These are phyloP conservation scores for Metacarcinus magister DNA, from an alignment of 2,888 invertebrate species.

Conservation along the genomic window DNA sequence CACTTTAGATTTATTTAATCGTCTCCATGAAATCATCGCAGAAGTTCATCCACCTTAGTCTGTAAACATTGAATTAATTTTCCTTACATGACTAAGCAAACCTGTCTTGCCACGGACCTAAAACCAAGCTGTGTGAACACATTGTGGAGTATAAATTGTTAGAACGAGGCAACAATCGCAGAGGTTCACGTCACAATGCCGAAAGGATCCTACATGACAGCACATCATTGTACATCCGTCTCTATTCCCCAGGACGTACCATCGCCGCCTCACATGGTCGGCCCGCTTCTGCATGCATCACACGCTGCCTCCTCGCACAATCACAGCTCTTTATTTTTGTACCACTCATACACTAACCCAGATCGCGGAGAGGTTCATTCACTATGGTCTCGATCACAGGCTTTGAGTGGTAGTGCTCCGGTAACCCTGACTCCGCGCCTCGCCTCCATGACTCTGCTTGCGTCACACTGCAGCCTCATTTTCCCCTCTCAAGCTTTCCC, in stretches of 20 bases:
- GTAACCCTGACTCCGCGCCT: not conserved
- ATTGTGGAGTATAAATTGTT: not conserved
- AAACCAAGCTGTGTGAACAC: not conserved
- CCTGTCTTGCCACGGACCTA: not conserved
- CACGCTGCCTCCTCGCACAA: not conserved
- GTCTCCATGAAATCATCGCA: not conserved
- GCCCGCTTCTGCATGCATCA: not conserved
- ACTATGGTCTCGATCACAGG: not conserved
- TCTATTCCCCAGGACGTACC: not conserved
- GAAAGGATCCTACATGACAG: not conserved
- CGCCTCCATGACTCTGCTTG: not conserved
- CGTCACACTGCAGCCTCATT: not conserved
- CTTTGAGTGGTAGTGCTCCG: not conserved
- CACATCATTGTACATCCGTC: constrained; percentile 21
- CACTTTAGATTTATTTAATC: not conserved
- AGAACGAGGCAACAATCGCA: constrained; percentile 8
- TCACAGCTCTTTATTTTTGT: not conserved
- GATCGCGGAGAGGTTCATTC: not conserved
- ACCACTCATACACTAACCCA: not conserved
- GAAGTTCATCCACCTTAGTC: not conserved
- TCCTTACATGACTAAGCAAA: not conserved
- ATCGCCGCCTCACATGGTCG: not conserved
- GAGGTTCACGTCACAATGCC: not conserved
- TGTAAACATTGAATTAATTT: not conserved
- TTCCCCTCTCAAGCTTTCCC: not conserved